Percentiles rank a stretch among this genome's conserved stretches.
Conservation (phyloP, 2,797 vertebrate genomes). For the Spondyliosoma cantharus region DNA sequence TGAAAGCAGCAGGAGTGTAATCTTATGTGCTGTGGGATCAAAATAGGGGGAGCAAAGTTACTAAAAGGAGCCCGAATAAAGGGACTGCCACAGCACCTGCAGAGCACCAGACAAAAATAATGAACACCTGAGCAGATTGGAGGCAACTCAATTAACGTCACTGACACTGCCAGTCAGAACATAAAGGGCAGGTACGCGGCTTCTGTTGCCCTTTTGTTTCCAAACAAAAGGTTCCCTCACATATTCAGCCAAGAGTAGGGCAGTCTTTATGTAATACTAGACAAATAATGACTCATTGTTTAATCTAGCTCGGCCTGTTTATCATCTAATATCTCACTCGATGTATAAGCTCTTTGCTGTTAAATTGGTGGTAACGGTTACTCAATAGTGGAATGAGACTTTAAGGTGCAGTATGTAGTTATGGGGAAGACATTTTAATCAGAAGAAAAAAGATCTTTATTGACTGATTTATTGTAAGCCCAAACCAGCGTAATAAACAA, state of each 20-base stretch:
- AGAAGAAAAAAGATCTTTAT: too few relatives aligned
- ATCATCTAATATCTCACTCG: slow-evolving; percentile 84
- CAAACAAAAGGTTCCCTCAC: slow-evolving; percentile 90
- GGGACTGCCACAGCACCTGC: slow-evolving; percentile 80
- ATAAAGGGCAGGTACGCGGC: slow-evolving; percentile 84
- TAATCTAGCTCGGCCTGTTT: slow-evolving; percentile 90
- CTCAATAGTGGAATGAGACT: slow-evolving; percentile 76
- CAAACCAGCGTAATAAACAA: too few relatives aligned
- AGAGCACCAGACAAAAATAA: slow-evolving; percentile 77
- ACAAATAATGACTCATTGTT: slow-evolving; percentile 96
- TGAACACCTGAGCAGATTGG: slow-evolving; percentile 89
- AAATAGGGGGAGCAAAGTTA: slow-evolving; percentile 80
- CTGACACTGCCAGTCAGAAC: slow-evolving; percentile 85
- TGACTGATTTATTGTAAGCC: too few relatives aligned
- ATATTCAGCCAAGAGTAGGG: slow-evolving; percentile 88
- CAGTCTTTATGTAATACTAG: slow-evolving; percentile 88
- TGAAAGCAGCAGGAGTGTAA: slow-evolving; percentile 82
- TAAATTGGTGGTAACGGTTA: slow-evolving; percentile 85
- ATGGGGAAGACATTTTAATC: too few relatives aligned
- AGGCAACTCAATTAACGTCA: slow-evolving; percentile 88
- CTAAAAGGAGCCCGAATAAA: slow-evolving; percentile 76
- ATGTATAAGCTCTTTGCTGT: slow-evolving; percentile 80
- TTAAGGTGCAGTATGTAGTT: background rate
- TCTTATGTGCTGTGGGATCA: slow-evolving; percentile 81
- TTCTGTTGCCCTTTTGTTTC: slow-evolving; percentile 88